These are phyloP conservation scores for Agonopterix arenella DNA, from an alignment of 2,888 invertebrate species.

Conservation along the genomic window DNA sequence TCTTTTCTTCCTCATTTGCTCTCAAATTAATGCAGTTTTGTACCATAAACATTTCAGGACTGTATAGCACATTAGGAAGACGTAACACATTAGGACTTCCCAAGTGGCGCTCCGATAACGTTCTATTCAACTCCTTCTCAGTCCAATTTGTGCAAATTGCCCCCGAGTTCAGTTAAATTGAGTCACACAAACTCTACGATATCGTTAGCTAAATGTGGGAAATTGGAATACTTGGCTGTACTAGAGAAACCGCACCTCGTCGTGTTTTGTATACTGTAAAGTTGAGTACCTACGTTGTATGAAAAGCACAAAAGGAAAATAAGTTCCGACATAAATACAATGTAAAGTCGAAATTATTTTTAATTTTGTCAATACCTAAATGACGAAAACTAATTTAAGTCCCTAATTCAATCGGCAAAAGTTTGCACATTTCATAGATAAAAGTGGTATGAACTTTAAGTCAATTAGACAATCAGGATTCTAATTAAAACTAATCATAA, in stretches of 20 bases:
- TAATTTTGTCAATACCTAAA: no score
- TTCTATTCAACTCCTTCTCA: conserved; percentile 31
- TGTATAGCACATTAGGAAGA: conserved; percentile 19
- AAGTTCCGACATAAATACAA: no score
- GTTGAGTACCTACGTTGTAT: no score
- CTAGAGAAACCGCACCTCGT: conserved; percentile 13
- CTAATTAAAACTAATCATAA: no score
- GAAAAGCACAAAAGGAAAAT: no score
- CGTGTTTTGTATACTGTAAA: conserved; percentile 4
- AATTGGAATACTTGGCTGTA: conserved; percentile 22
- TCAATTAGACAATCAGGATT: no score
- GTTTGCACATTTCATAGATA: no score
- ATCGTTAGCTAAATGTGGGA: conserved; percentile 36
- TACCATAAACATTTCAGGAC: conserved; percentile 7
- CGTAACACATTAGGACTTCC: conserved; percentile 17
- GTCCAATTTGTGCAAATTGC: conserved; percentile 59
- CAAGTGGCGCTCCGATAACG: conserved; percentile 32
- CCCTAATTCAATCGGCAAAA: no score
- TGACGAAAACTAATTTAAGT: no score
- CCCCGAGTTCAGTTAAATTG: conserved; percentile 38
- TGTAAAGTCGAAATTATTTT: no score
- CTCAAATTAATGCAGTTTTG: background rate
- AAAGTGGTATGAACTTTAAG: no score
- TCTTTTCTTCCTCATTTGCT: no score
- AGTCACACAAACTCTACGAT: conserved; percentile 42